Evolutionary conservation across 1,140 invertebrate species (phyloP), one percentile per base, ranked within the genome.

Genomic region (Camponotus floridanus): DNA sequence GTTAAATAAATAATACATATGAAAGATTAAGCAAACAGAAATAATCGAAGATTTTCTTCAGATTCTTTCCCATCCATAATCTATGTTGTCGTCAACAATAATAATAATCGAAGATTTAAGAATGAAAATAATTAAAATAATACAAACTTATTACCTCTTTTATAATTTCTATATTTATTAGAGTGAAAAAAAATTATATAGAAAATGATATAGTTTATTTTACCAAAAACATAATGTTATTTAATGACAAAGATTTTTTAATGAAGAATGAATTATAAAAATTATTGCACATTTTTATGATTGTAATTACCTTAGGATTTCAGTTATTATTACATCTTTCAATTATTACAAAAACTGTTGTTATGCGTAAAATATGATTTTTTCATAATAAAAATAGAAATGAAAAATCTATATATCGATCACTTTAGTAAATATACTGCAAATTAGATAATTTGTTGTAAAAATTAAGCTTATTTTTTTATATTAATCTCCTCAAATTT

Each of bases 31-130:
- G 1, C 15, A 76, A 42, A 62, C 31, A 45, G 9, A 64, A 42
- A 45, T 2, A 1, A 11, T n/a, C 42, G 39, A 61, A 76, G 39
- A 2, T 4, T 62, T 42, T 42, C 48, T 51, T 5, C 59, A 76
- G 31, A 42, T 64, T 74, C 48, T 73, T 61, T 62, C 15, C 6
- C 13, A 64, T 76, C 26, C 15, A 9, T 64, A 42, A 64, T 62
- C 11, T 76, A 31, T 57, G 7, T 74, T 57, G n/a, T 36, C 15
- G 18, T 51, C 42, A 70, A 74, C 15, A n/a, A 64, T 26, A n/a
- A 45, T 42, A 59, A 55, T 26, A 71, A 74, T 26, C 6, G 36
- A 64, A 31, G 31, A 18, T 45, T 76, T 31, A 13, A 26, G 26
- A 21, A 13, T 42, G 15, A 5, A 42, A 39, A 15, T 48, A 51